These are phyloP conservation scores for Marmota flaviventris DNA, from an alignment of 2,113 vertebrate species.

Conservation along the genomic window DNA sequence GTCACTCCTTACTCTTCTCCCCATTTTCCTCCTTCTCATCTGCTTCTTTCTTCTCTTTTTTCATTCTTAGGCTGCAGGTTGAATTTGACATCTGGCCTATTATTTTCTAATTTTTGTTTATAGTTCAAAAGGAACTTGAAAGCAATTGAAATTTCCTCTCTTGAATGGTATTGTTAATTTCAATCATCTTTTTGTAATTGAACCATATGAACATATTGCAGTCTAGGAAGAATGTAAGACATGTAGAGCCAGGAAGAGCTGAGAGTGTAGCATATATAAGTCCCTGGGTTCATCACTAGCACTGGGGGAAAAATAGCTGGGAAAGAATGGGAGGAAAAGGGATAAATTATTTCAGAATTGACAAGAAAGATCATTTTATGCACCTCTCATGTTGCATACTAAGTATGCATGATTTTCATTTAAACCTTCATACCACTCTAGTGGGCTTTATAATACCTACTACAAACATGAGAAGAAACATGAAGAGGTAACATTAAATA, in stretches of 20 bases:
- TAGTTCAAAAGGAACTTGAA: neutral
- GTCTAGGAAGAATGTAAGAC: neutral
- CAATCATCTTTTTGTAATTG: neutral
- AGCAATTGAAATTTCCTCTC: neutral
- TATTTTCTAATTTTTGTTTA: neutral
- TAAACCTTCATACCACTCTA: neutral
- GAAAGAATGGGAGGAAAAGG: neutral
- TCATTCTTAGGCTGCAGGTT: neutral
- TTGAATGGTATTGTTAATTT: neutral
- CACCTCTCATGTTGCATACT: neutral
- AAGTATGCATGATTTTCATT: neutral
- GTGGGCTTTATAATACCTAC: neutral
- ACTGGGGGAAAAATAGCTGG: neutral
- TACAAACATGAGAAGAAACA: slow-evolving; percentile 24
- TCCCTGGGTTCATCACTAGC: neutral
- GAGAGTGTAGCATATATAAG: neutral
- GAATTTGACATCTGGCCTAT: neutral
- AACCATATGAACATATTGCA: neutral
- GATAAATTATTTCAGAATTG: neutral
- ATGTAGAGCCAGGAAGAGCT: neutral
- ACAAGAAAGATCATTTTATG: neutral
- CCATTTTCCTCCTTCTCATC: neutral
- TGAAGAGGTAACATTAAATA: neutral
- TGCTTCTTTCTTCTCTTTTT: neutral
- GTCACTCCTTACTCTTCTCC: neutral